Conservation (phyloP, 2,797 vertebrate genomes). For the Tokudaia tokunoshimensis region DNA sequence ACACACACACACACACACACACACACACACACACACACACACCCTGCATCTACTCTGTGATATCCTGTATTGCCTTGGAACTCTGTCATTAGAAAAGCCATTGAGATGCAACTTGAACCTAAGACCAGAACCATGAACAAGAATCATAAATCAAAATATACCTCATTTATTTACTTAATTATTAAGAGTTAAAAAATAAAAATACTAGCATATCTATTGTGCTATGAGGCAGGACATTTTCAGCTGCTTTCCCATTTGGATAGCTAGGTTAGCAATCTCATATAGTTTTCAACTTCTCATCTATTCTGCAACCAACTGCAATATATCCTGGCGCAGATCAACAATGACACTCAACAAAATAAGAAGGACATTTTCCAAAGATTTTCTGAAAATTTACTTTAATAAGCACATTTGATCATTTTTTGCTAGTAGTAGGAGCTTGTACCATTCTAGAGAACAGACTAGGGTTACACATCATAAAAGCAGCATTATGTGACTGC, state of each 20-base stretch:
- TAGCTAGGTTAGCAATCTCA: background rate
- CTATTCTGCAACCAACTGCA: background rate
- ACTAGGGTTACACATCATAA: fast-evolving
- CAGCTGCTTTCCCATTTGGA: background rate
- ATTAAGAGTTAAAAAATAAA: background rate
- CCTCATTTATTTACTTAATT: background rate
- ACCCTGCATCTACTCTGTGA: background rate
- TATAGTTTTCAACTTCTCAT: background rate
- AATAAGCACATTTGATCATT: background rate
- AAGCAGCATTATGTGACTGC: background rate
- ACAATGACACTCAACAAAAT: background rate
- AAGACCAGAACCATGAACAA: background rate
- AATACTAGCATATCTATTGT: background rate
- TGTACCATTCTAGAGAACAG: background rate
- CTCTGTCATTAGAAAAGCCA: background rate
- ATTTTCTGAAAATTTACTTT: slow-evolving; percentile 3
- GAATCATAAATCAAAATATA: background rate
- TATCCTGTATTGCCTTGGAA: background rate
- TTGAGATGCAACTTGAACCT: background rate
- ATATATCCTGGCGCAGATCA: background rate
- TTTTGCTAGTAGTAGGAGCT: background rate
- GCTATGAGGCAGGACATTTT: background rate
- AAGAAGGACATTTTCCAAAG: background rate
- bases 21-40: fast-evolving
- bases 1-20: fast-evolving